These are phyloP conservation scores for Lethrus apterus DNA, from an alignment of 1,140 invertebrate species.

Conservation along the genomic window DNA sequence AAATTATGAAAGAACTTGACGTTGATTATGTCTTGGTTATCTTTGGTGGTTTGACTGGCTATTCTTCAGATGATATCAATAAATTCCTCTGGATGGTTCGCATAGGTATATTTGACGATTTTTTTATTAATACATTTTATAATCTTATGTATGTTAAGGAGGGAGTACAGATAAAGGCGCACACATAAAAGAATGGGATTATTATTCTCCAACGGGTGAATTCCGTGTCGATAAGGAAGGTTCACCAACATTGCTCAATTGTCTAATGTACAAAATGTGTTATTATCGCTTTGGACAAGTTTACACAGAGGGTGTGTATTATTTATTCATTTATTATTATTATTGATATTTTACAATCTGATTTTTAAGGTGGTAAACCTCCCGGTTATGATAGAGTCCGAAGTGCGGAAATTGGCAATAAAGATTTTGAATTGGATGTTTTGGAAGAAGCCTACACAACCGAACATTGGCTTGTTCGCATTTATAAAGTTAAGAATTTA, in stretches of 20 bases:
- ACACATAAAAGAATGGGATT: constrained; percentile 94
- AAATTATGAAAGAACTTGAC: constrained; percentile 95
- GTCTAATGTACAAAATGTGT: constrained; percentile 95
- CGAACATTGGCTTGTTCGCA: constrained; percentile 92
- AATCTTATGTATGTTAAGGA: constrained; percentile 37
- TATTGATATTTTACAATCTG: background rate
- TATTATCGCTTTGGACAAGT: constrained; percentile 91
- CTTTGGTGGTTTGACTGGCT: constrained; percentile 96
- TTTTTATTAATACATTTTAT: background rate
- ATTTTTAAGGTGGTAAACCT: constrained; percentile 57
- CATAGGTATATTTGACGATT: constrained; percentile 61
- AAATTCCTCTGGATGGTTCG: constrained; percentile 99
- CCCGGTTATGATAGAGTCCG: constrained; percentile 86
- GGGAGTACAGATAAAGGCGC: constrained; percentile 90
- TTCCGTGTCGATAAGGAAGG: constrained; percentile 91
- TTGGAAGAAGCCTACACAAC: constrained; percentile 92
- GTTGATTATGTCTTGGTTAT: constrained; percentile 98
- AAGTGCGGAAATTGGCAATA: constrained; percentile 89
- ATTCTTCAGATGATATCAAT: constrained; percentile 97
- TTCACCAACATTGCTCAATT: constrained; percentile 78
- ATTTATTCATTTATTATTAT: constrained; percentile 10
- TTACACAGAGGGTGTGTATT: constrained; percentile 82
- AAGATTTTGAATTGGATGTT: constrained; percentile 88
- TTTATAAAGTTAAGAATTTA: constrained; percentile 90
- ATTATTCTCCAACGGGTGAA: constrained; percentile 90